Base-by-base conservation (phyloP, 2,797 vertebrate genomes). In the Chloroceryle inda region DNA sequence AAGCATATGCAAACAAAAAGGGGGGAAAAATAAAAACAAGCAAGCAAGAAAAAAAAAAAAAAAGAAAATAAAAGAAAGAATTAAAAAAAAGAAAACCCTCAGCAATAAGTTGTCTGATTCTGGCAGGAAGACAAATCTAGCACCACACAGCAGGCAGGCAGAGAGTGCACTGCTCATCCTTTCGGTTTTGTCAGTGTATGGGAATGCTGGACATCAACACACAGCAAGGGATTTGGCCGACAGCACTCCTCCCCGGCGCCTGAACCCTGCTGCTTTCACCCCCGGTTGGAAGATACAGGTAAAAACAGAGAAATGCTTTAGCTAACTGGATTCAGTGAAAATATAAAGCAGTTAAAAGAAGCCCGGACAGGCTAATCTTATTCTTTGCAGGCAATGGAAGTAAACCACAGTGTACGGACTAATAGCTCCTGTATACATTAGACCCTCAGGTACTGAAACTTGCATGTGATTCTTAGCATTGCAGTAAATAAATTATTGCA, bases 51-150 rank as follows among this genome's bases (percentile, higher is more conserved):
- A 21, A 13, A 58, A 53, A 92, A 88, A 52, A 88, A 49, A 49
- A 49, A 13, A 49, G 24, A 49, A 49, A 47, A 22, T 21, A 47
- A 22, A 59, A 5, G 6, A 73, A 31, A 40, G 40, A 15, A 40
- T 38, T 11, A 40, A 78, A 49, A 68, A 45, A 80, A 52, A 79
- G 35, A 20, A 62, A 89, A 52, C 68, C 96, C 95, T 98, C 96
- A 97, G 97, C 97, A 85, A 84, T 96, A 98, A 98, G 96, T 98
- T 98, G 96, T 92, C 97, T 97, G 98, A 86, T 98, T 94, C 97
- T 98, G 98, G 98, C 98, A 98, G 96, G 92, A 73, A 90, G 96
- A 98, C 98, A 98, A 97, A 97, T 96, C 95, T 97, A 97, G 98
- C 98, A 98, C 97, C 97, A 97, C 96, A 96, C 94, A 94, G 96